Evolutionary conservation across 1,140 invertebrate species (phyloP).

Genomic region (Macrobrachium nipponense): DNA sequence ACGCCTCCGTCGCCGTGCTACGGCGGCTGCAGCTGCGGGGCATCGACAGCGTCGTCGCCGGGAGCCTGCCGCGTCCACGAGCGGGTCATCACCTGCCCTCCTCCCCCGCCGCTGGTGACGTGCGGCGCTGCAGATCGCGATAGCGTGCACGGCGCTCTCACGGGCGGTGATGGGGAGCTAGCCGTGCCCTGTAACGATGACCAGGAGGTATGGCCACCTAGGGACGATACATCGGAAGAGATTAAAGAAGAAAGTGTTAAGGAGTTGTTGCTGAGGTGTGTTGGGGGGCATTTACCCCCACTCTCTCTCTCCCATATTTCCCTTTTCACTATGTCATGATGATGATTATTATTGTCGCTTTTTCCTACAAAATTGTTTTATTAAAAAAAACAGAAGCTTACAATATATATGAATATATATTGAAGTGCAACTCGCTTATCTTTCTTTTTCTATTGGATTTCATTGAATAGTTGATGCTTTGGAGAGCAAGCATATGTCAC

Average conservation of each 20-base stretch:
- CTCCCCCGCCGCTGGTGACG: conserved; percentile 55
- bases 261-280: conserved; percentile 87
- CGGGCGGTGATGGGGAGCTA: conserved; percentile 67
- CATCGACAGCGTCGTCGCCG: conserved; percentile 52
- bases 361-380: too few relatives aligned
- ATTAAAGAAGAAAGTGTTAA: conserved; percentile 84
- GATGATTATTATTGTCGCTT: too few relatives aligned
- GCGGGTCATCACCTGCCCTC: conserved; percentile 55
- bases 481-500: too few relatives aligned
- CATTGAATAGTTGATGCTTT: too few relatives aligned
- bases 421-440: too few relatives aligned
- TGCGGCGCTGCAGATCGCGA: conserved; percentile 53
- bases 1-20: conserved; percentile 64
- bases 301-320: conserved; percentile 30
- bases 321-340: not conserved
- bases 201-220: conserved; percentile 69
- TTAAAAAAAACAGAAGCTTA: not conserved
- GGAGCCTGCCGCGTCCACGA: conserved; percentile 60
- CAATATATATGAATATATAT: too few relatives aligned
- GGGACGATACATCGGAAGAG: conserved; percentile 73
- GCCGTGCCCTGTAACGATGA: conserved; percentile 66
- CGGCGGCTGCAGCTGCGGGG: conserved; percentile 55
- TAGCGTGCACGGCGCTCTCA: conserved; percentile 68
- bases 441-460: not conserved
- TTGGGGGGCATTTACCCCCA: conserved; percentile 59